Percentiles rank a stretch among this genome's conserved stretches.
Evolutionary conservation across 1,140 invertebrate genomes (phyloP).

Genomic region (Palaemon carinicauda): DNA sequence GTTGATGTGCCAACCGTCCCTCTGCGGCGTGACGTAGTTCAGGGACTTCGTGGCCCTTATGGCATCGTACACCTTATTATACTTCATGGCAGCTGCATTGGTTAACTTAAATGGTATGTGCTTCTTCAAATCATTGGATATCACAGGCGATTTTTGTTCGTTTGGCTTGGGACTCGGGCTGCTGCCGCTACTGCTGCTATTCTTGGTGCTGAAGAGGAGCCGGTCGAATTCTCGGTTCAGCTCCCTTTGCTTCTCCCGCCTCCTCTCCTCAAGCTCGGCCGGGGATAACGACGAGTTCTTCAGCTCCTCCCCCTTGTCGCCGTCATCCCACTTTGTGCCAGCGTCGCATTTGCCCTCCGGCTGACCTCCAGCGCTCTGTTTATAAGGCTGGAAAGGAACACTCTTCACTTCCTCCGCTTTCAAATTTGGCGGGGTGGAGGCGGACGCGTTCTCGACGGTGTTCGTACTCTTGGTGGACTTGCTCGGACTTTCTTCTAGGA

Average conservation of each 20-base stretch:
- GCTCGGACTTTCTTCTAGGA: neutral
- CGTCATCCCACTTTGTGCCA: neutral
- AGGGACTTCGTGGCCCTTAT: neutral
- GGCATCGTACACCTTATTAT: slow-evolving; percentile 31
- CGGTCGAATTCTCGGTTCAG: slow-evolving; percentile 55
- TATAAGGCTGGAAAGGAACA: slow-evolving; percentile 40
- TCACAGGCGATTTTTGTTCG: slow-evolving; percentile 16
- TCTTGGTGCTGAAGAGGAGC: slow-evolving; percentile 48
- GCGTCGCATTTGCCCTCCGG: slow-evolving; percentile 33
- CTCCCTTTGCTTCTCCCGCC: slow-evolving; percentile 50
- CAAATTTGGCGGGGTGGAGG: neutral
- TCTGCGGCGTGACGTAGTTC: neutral
- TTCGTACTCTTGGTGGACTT: neutral
- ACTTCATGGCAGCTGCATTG: neutral
- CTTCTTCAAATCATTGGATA: neutral
- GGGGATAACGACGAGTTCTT: neutral
- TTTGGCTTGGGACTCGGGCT: neutral
- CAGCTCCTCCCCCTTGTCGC: slow-evolving; percentile 30
- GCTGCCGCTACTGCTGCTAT: no score
- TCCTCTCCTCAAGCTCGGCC: slow-evolving; percentile 44
- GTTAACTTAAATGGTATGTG: neutral
- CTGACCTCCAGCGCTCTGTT: neutral
- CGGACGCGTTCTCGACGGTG: slow-evolving; percentile 16
- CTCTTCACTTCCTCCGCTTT: slow-evolving; percentile 27
- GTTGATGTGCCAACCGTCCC: neutral